Base-by-base conservation (phyloP, 1,140 invertebrate genomes). In the Psix sp. region DNA sequence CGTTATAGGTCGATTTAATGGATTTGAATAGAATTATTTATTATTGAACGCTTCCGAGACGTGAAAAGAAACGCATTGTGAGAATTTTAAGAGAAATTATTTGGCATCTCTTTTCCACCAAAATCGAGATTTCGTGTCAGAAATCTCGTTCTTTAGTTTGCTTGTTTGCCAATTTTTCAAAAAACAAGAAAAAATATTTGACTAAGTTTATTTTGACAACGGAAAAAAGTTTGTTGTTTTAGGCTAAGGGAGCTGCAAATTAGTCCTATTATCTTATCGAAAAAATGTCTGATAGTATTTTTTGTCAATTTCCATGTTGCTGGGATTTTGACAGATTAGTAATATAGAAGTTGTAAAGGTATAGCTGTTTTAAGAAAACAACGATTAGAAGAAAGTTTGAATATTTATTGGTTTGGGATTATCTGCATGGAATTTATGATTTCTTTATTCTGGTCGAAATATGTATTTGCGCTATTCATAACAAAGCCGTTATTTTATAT, bases 1-100 rank as follows among this genome's bases (percentile, higher is more conserved):
- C 60, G 68, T 73, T 73, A 49, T 52, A 65, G 52, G 31, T 65
- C 60, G 54, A 65, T 65, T 73, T 73, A 59, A 73, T 65, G 59
- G 51, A 56, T 42, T 43, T 65, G 68, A 65, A 72, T 65, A 29
- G 59, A 72, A 65, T 65, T 65, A n/a, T n/a, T n/a, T n/a, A n/a
- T n/a, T n/a, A 57, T 70, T 71, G 56, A 70, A 70, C 40, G 20
- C 15, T 42, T 48, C 29, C 60, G 56, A 56, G 66, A 60, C 60
- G 59, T 68, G 54, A 68, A 68, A 51, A 42, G 39, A 24, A 31
- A 18, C 6, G 5, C 4, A 14, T 21, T 68, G 51, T 67, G 31
- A n/a, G 38, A 51, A 29, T n/a, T 3, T 60, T 51, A 26, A 15
- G 11, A 6, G 5, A 5, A 11, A 6, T 43, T 24, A 10, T 26